Evolutionary conservation across 2,797 vertebrate genomes (phyloP).

Genomic region (Petrocephalus sullivani): DNA sequence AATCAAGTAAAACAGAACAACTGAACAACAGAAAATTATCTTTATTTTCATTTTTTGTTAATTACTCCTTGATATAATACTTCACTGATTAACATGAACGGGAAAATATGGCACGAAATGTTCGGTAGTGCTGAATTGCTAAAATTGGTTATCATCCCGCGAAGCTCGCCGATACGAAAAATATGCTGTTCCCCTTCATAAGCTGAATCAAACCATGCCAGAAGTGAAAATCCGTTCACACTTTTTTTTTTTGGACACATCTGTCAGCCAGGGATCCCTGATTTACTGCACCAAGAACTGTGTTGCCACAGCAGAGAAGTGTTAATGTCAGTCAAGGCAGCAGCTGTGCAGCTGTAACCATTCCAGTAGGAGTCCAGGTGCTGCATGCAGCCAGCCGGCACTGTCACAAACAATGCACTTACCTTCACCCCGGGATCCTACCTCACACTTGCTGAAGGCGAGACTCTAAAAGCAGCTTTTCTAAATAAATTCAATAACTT

Average conservation of each 20-base stretch:
- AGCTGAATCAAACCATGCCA: not conserved
- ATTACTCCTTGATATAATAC: not conserved
- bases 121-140: not conserved
- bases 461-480: not conserved
- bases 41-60: not conserved
- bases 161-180: not conserved
- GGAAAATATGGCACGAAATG: not conserved
- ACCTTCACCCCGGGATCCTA: not conserved
- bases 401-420: not conserved
- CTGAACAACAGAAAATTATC: not conserved
- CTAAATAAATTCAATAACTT: not conserved
- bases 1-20: not conserved
- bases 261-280: not conserved
- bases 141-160: not conserved
- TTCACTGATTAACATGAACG: not conserved
- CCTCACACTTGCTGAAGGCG: not conserved
- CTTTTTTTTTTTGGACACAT: not conserved
- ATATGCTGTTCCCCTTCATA: not conserved
- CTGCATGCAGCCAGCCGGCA: not conserved
- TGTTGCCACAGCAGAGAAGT: not conserved
- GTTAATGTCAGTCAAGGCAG: not conserved
- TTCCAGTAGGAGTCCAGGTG: not conserved
- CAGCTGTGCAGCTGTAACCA: not conserved
- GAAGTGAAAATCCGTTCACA: not conserved
- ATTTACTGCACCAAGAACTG: not conserved